Base-by-base conservation (phyloP, 2,113 vertebrate genomes). In the Nothocercus julius region DNA sequence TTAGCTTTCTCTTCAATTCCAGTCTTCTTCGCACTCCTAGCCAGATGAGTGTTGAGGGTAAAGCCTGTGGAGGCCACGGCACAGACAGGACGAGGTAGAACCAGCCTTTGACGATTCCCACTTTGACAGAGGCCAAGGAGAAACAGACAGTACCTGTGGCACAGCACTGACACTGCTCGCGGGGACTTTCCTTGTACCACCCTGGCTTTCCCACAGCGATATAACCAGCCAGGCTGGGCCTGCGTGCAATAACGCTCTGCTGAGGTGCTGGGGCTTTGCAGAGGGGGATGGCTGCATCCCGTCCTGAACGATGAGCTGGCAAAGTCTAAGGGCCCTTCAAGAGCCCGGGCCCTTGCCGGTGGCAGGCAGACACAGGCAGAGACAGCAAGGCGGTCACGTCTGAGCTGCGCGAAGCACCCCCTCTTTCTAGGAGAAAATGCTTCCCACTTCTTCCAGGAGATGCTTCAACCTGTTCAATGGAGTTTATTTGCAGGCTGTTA, bases 111-210 rank as follows among this genome's bases (percentile, higher is more conserved):
- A 59, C 9, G 53, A 70, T 34, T 47, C 8, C 51, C 11, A 10
- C 22, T 76, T 80, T 72, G 22, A 12, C 3, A 69, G 24, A 11
- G 9, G 21, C 32, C 74, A 74, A 13, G 15, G 75, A 22, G 56
- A 76, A 82, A 34, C 1, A 10, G 9, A 9, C 5, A 59, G 38
- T 12, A 62, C 0, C 0, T 34, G 13, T 0, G 72, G 18, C n/a
- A 38, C 5, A 63, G 32, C 24, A n/a, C 13, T 14, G 17, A 32
- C n/a, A 34, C n/a, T 24, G 16, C 42, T 17, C 25, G 10, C 11
- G 19, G n/a, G 13, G 25, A 24, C 34, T 75, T 58, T 19, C 25
- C 21, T 66, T 67, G 14, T 15, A 25, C 1, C 1, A 13, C 24
- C 28, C 19, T 44, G 19, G 38, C 1, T 0, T 61, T 82, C 53